These are phyloP conservation scores for Drosophila pseudoananassae DNA, from an alignment of 1,140 invertebrate species.

Conservation along the genomic window DNA sequence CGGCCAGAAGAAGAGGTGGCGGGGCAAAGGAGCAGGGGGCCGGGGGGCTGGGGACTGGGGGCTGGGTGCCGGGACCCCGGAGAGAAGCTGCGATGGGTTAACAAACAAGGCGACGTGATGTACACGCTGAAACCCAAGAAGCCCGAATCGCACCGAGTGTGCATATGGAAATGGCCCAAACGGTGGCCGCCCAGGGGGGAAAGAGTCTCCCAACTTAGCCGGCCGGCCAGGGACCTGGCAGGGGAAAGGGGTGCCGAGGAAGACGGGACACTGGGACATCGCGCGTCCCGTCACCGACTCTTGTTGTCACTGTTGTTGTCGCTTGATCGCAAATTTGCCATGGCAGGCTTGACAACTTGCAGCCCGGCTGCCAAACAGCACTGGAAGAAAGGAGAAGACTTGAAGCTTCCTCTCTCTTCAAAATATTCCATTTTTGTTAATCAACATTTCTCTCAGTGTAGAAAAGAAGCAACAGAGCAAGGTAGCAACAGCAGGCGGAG, in stretches of 20 bases:
- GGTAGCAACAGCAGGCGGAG: slow-evolving; percentile 11
- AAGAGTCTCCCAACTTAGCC: not conserved
- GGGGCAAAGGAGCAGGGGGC: not conserved
- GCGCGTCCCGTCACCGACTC: slow-evolving; percentile 66
- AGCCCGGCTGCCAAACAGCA: slow-evolving; percentile 23
- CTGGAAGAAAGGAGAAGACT: too few relatives aligned
- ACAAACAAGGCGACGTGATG: slow-evolving; percentile 75
- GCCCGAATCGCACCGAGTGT: slow-evolving; percentile 55
- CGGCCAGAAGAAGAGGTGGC: not conserved
- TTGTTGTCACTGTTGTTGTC: slow-evolving; percentile 82
- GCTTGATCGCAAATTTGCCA: slow-evolving; percentile 81
- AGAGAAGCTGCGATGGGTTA: slow-evolving; percentile 22
- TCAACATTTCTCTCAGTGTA: too few relatives aligned
- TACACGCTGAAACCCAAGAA: slow-evolving; percentile 78
- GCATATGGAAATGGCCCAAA: slow-evolving; percentile 15
- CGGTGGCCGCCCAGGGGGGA: not conserved
- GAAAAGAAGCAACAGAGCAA: not conserved
- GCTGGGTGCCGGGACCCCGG: slow-evolving; percentile 7
- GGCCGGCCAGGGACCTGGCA: too few relatives aligned
- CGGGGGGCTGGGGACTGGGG: too few relatives aligned
- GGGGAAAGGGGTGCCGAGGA: too few relatives aligned
- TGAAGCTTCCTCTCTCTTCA: too few relatives aligned
- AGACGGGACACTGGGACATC: slow-evolving; percentile 18
- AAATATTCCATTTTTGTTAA: too few relatives aligned
- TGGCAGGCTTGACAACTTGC: slow-evolving; percentile 79